Base-by-base conservation (phyloP, 2,797 vertebrate genomes). In the Thunnus albacares region DNA sequence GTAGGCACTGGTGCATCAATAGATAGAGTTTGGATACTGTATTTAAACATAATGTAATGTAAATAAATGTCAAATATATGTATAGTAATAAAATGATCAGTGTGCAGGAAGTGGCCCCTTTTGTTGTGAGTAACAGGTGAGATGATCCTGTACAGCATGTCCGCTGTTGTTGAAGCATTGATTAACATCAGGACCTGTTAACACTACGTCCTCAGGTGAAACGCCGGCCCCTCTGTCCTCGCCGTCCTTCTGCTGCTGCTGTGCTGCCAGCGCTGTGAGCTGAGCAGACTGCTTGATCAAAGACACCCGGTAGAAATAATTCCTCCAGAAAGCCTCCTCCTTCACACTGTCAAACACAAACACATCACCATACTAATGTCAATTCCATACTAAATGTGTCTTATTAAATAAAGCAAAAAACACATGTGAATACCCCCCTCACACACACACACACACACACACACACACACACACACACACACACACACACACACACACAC, bases 261-360 rank as follows among this genome's bases (percentile, higher is more conserved):
- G 97, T 17, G 97, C 97, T 1, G 97, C 97, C 90, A 98, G 93
- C 0, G 97, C 97, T 0, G 97, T 99, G 86, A 98, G 96, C 90
- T 98, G 97, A 55, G 98, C 97, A 0, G 97, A 98, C 91, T 99
- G 97, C 91, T 98, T 98, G 85, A 98, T 95, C 85, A 99, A 92
- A 76, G 98, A 99, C 75, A 99, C 97, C 0, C 97, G 95, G 93
- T 98, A 98, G 89, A 99, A 98, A 79, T 98, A 98, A 87, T 98
- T 98, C 91, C 97, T 97, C 97, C 98, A 99, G 85, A 99, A 99
- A 6, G 96, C 94, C 3, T 98, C 97, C 89, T 99, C 98, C 88
- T 98, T 98, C 82, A 98, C 94, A 0, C 97, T 99, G 91, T 26
- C n/a, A 15, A 18, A 84, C 57, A 81, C 76, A 89, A 30, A 65